Evolutionary conservation across 2,113 vertebrate species (phyloP).

Genomic region (Siniperca knerii): DNA sequence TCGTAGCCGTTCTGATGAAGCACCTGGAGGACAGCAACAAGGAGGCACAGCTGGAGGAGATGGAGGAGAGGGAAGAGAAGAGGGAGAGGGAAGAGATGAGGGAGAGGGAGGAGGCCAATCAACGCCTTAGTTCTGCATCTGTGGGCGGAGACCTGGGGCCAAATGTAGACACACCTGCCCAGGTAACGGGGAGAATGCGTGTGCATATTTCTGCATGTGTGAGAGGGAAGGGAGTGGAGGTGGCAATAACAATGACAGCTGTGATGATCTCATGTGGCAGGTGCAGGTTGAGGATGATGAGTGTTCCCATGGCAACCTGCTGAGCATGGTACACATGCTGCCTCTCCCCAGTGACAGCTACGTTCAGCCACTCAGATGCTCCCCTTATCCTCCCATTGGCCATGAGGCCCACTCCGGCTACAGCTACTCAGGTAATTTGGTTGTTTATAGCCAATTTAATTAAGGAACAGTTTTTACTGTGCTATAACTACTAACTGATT

Average conservation of each 20-base stretch:
- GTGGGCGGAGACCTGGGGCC: slow-evolving; percentile 61
- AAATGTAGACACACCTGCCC: slow-evolving; percentile 59
- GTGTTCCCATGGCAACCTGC: slow-evolving; percentile 83
- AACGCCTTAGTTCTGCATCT: slow-evolving; percentile 41
- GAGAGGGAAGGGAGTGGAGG: neutral
- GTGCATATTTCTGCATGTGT: neutral
- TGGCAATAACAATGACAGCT: slow-evolving; percentile 38
- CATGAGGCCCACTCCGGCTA: slow-evolving; percentile 66
- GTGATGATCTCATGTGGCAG: slow-evolving; percentile 63
- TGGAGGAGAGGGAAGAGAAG: slow-evolving; percentile 90
- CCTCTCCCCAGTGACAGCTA: slow-evolving; percentile 96
- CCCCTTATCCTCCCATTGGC: slow-evolving; percentile 82
- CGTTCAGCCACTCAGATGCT: slow-evolving; percentile 85
- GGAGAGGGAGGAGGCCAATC: slow-evolving; percentile 87
- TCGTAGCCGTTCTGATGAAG: slow-evolving; percentile 98
- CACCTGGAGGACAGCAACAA: slow-evolving; percentile 99
- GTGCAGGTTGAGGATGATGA: slow-evolving; percentile 79
- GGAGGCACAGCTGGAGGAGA: slow-evolving; percentile 94
- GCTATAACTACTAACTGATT: slow-evolving; percentile 47
- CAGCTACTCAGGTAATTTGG: slow-evolving; percentile 78
- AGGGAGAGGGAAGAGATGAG: slow-evolving; percentile 86
- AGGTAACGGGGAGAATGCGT: slow-evolving; percentile 51
- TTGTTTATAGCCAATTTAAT: slow-evolving; percentile 52
- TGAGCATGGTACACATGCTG: slow-evolving; percentile 90
- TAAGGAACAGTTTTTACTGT: slow-evolving; percentile 39